phyloP scores from a whole-genome alignment of 2,113 vertebrate species.

The Hymenochirus boettgeri region DNA sequence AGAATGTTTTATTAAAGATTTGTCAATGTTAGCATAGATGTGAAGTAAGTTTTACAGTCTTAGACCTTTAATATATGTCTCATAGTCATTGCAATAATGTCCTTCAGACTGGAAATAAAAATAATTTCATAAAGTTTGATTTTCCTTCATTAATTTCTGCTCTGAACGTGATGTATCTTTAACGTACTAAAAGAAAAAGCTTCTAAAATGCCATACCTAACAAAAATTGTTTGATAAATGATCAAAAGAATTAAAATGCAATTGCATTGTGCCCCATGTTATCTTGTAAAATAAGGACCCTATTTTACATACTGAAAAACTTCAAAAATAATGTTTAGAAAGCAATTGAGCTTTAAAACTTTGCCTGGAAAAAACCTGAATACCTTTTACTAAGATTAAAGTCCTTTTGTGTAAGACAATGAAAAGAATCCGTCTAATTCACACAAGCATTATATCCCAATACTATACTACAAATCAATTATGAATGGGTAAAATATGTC shows the following conservation, averaged over 20 bases:
- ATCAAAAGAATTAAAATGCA: constrained; percentile 14
- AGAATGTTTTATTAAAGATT: too few relatives aligned
- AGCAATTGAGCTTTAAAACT: constrained; percentile 30
- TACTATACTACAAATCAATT: constrained; percentile 30
- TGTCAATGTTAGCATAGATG: too few relatives aligned
- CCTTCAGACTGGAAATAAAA: too few relatives aligned
- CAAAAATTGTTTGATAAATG: constrained; percentile 6
- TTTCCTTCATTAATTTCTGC: too few relatives aligned
- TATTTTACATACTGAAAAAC: neutral
- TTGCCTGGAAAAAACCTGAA: constrained; percentile 26
- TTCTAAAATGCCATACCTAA: too few relatives aligned
- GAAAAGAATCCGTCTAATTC: constrained; percentile 39
- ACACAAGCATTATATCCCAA: constrained; percentile 29
- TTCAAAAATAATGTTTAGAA: constrained; percentile 29
- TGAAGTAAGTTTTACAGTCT: too few relatives aligned
- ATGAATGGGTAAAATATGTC: constrained; percentile 30
- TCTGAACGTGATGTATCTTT: too few relatives aligned
- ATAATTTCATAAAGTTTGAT: too few relatives aligned
- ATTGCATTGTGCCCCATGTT: constrained; percentile 3
- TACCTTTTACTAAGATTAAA: constrained; percentile 37
- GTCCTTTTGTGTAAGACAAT: constrained; percentile 36
- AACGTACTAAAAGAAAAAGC: too few relatives aligned
- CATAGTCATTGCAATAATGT: too few relatives aligned
- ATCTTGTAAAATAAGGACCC: constrained; percentile 12
- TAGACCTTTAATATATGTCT: too few relatives aligned